phyloP scores from a whole-genome alignment of 2,797 vertebrate genomes.

The Dendrocincla fuliginosa region DNA sequence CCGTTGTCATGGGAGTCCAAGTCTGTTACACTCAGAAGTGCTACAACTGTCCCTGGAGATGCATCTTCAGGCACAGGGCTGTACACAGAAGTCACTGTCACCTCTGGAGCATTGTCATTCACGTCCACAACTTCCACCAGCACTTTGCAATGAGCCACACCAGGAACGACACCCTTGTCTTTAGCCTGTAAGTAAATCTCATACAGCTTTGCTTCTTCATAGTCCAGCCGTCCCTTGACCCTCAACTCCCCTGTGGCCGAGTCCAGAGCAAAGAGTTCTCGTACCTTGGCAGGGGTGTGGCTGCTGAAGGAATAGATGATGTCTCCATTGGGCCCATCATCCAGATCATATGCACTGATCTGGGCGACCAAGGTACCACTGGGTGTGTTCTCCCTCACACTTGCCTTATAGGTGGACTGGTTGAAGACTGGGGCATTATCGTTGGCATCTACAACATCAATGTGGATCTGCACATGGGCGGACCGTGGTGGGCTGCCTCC shows the following conservation, averaged over 20 bases:
- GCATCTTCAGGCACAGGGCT: conserved; percentile 78
- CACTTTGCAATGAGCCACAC: conserved; percentile 77
- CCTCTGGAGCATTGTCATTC: conserved; percentile 77
- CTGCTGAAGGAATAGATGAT: conserved; percentile 77
- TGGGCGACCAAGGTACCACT: conserved; percentile 56
- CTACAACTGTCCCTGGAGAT: conserved; percentile 73
- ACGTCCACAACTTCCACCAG: conserved; percentile 77
- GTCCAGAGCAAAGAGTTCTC: conserved; percentile 76
- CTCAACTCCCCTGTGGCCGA: conserved; percentile 72
- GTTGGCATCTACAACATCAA: conserved; percentile 74
- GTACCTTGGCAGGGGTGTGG: conserved; percentile 71
- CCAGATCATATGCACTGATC: conserved; percentile 70
- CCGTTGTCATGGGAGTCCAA: conserved; percentile 78
- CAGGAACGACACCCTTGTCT: conserved; percentile 73
- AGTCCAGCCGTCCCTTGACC: conserved; percentile 74
- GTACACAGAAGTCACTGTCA: conserved; percentile 78
- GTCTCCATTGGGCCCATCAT: conserved; percentile 77
- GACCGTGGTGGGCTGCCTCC: conserved; percentile 74
- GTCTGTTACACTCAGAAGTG: conserved; percentile 78
- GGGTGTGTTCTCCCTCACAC: conserved; percentile 66
- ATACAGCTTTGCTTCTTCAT: conserved; percentile 71
- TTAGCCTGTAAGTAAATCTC: conserved; percentile 81
- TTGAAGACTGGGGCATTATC: conserved; percentile 77
- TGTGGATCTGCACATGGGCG: conserved; percentile 68
- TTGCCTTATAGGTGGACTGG: conserved; percentile 75